phyloP scores from a whole-genome alignment of 2,797 vertebrate genomes.

The Nyctalus aviator region DNA sequence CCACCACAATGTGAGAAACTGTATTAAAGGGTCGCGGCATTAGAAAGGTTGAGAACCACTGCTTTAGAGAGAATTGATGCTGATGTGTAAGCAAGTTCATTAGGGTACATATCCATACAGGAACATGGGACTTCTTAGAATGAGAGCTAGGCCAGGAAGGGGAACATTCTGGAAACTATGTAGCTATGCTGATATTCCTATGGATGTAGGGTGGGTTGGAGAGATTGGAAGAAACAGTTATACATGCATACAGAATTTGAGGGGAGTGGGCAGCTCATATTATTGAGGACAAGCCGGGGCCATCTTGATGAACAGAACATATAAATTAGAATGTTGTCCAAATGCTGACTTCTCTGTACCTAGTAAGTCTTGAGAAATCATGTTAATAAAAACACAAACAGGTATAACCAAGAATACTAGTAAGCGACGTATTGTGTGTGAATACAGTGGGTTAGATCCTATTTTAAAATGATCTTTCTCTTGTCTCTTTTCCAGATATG shows the following conservation, averaged over 20 bases:
- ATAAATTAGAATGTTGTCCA: slow-evolving; percentile 21
- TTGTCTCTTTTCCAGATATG: slow-evolving; percentile 73
- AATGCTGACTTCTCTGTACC: background rate
- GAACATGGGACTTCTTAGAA: background rate
- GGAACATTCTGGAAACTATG: background rate
- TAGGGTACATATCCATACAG: background rate
- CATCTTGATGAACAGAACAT: slow-evolving; percentile 31
- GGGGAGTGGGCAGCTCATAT: background rate
- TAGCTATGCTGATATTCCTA: background rate
- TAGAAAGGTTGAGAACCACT: too few relatives aligned
- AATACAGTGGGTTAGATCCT: background rate
- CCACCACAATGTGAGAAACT: too few relatives aligned
- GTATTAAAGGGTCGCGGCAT: too few relatives aligned
- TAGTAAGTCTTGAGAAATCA: slow-evolving; percentile 31
- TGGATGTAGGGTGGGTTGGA: background rate
- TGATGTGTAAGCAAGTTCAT: background rate
- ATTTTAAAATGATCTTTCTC: slow-evolving; percentile 59
- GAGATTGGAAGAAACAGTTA: background rate
- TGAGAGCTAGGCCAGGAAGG: slow-evolving; percentile 7
- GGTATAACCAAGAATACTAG: background rate
- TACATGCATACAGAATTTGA: background rate
- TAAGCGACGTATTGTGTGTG: background rate
- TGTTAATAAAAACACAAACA: background rate
- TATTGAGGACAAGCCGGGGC: background rate
- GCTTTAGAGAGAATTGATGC: background rate